Evolutionary conservation across 2,888 invertebrate genomes (phyloP).

Genomic region (Parnassius orleans): DNA sequence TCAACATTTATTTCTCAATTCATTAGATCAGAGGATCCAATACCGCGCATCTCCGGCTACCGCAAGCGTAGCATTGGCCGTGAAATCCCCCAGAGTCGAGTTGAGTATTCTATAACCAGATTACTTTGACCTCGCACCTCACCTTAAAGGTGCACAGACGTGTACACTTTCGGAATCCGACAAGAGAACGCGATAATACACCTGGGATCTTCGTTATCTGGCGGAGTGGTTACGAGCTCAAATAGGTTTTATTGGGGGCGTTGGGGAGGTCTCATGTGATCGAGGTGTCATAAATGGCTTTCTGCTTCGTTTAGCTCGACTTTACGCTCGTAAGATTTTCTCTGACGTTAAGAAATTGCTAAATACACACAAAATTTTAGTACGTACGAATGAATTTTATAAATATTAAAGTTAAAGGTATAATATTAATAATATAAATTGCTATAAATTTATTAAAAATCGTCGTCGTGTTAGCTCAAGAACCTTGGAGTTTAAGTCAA

Average conservation of each 20-base stretch:
- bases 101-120: conserved; percentile 49
- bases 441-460: too few species aligned
- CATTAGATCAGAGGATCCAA: conserved; percentile 23
- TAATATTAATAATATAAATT: too few species aligned
- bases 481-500: too few species aligned
- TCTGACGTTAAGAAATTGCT: background rate
- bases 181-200: background rate
- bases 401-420: too few species aligned
- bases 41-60: background rate
- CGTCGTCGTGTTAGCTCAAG: too few species aligned
- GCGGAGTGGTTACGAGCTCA: conserved; percentile 52
- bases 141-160: background rate
- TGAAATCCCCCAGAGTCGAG: conserved; percentile 53
- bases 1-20: conserved; percentile 9
- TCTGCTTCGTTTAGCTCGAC: conserved; percentile 36
- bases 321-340: conserved; percentile 20
- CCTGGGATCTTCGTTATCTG: conserved; percentile 1
- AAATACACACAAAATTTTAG: background rate
- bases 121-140: conserved; percentile 33
- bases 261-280: conserved; percentile 35
- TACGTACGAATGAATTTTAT: too few species aligned
- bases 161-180: background rate
- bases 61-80: conserved; percentile 53
- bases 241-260: conserved; percentile 61
- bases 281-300: conserved; percentile 41